Evolutionary conservation across 2,797 vertebrate genomes (phyloP).

Genomic region (Epinephelus coioides): DNA sequence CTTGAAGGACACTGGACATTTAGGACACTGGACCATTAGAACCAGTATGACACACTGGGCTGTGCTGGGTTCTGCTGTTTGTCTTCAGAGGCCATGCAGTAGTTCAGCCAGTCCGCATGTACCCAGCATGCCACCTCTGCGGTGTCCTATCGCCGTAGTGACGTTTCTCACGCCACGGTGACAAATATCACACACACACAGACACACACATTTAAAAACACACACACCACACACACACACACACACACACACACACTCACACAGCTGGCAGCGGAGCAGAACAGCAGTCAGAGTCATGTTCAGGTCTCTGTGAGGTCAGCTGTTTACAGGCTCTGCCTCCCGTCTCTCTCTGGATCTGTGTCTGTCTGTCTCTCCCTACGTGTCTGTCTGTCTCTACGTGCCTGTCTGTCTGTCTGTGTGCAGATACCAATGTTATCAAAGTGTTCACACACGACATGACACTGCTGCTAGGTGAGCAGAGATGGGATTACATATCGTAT

Average conservation of each 20-base stretch:
- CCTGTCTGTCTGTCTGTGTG: not conserved
- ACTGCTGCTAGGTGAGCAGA: conserved; percentile 23
- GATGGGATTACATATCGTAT: conserved; percentile 56
- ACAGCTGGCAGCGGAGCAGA: conserved; percentile 63
- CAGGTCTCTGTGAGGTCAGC: conserved; percentile 61
- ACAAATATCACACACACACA: conserved; percentile 75
- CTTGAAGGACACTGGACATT: no score
- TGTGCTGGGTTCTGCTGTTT: conserved; percentile 34
- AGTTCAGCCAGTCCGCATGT: conserved; percentile 68
- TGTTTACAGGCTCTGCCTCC: not conserved
- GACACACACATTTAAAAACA: conserved; percentile 49
- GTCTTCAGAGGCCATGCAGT: conserved; percentile 50
- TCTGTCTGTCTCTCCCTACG: not conserved
- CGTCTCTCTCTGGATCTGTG: not conserved
- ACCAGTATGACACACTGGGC: conserved; percentile 5
- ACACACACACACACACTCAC: conserved; percentile 52
- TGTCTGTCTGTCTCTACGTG: not conserved
- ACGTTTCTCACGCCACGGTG: conserved; percentile 74
- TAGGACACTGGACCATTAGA: not conserved
- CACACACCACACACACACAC: conserved; percentile 53
- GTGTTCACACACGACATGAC: conserved; percentile 12
- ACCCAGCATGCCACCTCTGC: conserved; percentile 71
- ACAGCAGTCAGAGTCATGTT: conserved; percentile 68
- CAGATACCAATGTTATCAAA: not conserved
- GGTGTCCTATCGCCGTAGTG: conserved; percentile 73